Conservation (phyloP, 2,797 vertebrate genomes). For the Danio jaintianensis region DNA sequence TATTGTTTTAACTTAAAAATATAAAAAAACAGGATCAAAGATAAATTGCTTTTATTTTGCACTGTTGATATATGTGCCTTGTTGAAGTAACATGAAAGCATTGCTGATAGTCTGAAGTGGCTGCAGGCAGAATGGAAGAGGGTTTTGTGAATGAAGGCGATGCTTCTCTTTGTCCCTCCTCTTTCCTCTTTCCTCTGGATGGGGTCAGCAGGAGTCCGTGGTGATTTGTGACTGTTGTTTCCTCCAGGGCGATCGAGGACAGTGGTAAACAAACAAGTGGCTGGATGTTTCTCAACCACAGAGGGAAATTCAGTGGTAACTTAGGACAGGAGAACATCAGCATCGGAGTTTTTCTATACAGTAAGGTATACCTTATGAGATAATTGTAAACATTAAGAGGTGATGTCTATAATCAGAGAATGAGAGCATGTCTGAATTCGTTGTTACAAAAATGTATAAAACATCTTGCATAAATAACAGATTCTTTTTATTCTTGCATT, state of each 20-base stretch:
- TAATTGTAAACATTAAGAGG: background rate
- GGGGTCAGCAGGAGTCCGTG: slow-evolving; percentile 23
- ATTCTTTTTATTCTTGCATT: too few relatives aligned
- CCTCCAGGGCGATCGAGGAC: slow-evolving; percentile 17
- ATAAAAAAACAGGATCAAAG: background rate
- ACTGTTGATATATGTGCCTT: background rate
- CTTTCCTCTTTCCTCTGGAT: slow-evolving; percentile 23
- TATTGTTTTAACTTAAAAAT: background rate
- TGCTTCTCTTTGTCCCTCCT: slow-evolving; percentile 13
- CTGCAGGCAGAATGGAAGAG: slow-evolving; percentile 20
- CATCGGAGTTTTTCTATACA: background rate
- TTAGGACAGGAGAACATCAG: background rate
- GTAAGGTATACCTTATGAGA: background rate
- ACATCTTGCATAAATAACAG: too few relatives aligned
- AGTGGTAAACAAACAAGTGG: slow-evolving; percentile 8
- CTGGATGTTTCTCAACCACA: slow-evolving; percentile 8
- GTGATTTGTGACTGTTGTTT: slow-evolving; percentile 30
- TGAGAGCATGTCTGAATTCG: background rate
- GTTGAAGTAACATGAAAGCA: background rate
- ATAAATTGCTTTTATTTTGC: slow-evolving; percentile 3
- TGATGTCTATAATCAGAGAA: background rate
- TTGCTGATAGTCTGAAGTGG: background rate
- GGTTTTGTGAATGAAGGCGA: slow-evolving; percentile 27
- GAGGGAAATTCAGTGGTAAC: background rate
- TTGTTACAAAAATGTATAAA: background rate